Percentiles rank a stretch among this genome's conserved stretches.
Conservation (phyloP, 2,797 vertebrate species). For the Microctenopoma lineatum region DNA sequence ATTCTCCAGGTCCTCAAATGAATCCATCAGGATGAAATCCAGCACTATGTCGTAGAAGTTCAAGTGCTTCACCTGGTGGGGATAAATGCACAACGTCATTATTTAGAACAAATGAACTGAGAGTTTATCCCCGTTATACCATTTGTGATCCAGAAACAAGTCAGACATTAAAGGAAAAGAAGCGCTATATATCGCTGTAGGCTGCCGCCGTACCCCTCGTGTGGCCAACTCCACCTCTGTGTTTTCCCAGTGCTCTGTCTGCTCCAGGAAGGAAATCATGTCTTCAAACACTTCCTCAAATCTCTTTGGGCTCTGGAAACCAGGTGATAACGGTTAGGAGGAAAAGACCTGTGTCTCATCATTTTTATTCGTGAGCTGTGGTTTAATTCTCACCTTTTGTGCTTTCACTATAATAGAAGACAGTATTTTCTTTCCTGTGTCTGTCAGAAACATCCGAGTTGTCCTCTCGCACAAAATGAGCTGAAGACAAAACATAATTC, state of each 20-base stretch:
- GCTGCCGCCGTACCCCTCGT: constrained; percentile 84
- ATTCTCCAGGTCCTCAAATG: constrained; percentile 98
- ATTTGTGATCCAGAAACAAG: not conserved
- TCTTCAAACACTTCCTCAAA: constrained; percentile 97
- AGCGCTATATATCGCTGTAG: not conserved
- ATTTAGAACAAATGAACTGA: no score
- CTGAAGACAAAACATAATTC: constrained; percentile 71
- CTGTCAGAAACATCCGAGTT: constrained; percentile 91
- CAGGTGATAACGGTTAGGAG: not conserved
- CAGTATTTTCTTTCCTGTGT: constrained; percentile 93
- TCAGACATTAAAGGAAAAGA: not conserved
- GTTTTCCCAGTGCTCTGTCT: constrained; percentile 92
- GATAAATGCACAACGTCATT: not conserved
- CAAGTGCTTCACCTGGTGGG: constrained; percentile 90
- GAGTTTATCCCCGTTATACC: no score
- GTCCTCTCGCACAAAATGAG: constrained; percentile 89
- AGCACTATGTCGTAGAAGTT: constrained; percentile 98
- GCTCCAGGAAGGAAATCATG: constrained; percentile 93
- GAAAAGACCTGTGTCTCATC: not conserved
- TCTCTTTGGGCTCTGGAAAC: constrained; percentile 90
- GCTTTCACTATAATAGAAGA: constrained; percentile 93
- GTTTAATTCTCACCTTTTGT: constrained; percentile 85
- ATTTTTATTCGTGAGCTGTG: fast-evolving
- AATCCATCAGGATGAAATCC: constrained; percentile 98
- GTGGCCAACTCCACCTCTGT: constrained; percentile 92